Conservation (phyloP, 2,113 vertebrate genomes). For the Podarcis raffonei region DNA sequence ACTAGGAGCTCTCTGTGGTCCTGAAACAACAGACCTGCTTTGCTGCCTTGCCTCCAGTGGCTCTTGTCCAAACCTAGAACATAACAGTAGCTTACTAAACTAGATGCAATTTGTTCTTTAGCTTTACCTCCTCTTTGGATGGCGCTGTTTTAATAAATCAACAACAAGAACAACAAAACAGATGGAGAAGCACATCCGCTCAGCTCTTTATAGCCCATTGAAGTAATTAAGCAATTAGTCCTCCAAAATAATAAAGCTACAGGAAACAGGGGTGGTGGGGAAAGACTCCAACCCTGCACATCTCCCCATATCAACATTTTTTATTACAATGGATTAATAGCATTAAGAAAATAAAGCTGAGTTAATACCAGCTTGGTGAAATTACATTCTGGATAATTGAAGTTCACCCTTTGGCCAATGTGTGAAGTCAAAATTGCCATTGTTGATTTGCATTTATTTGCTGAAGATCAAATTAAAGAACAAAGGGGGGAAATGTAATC, state of each 20-base stretch:
- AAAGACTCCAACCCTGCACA: not conserved
- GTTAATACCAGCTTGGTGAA: slow-evolving; percentile 55
- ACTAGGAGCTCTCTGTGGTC: no score
- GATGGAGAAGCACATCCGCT: slow-evolving; percentile 59
- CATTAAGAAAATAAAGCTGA: slow-evolving; percentile 56
- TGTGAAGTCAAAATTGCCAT: not conserved
- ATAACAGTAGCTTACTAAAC: no score
- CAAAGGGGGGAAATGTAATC: not conserved
- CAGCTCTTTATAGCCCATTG: slow-evolving; percentile 52
- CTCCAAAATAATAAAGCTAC: slow-evolving; percentile 56
- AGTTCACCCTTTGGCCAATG: slow-evolving; percentile 41
- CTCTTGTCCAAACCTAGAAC: no score
- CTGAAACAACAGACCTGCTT: no score
- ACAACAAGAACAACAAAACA: slow-evolving; percentile 44
- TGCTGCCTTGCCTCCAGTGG: no score
- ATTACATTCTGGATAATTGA: slow-evolving; percentile 69
- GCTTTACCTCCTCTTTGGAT: slow-evolving; percentile 61
- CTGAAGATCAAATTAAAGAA: slow-evolving; percentile 40
- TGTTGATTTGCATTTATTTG: slow-evolving; percentile 53
- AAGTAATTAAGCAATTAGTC: slow-evolving; percentile 73
- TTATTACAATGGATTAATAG: slow-evolving; percentile 58
- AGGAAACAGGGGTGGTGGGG: not conserved
- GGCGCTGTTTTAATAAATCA: slow-evolving; percentile 62
- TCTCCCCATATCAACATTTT: slow-evolving; percentile 51
- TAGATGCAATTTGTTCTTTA: not conserved